Evolutionary conservation across 2,888 invertebrate species (phyloP).

Genomic region (Neelides folsomi): DNA sequence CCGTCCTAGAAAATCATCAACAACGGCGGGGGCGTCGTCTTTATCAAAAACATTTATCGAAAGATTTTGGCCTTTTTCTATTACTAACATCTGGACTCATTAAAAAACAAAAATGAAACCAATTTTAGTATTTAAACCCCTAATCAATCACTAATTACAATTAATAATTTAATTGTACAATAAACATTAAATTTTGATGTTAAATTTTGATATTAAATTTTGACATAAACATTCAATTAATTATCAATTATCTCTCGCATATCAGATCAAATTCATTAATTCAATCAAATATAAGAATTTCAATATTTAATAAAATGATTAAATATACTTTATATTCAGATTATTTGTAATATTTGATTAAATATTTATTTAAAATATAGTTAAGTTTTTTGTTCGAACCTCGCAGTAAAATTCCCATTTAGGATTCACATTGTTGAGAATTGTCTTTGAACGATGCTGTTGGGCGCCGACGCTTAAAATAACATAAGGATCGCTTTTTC

Average conservation of each 20-base stretch:
- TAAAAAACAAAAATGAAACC: conserved; percentile 8
- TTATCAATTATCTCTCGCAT: no score
- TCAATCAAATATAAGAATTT: not conserved
- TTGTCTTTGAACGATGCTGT: conserved; percentile 82
- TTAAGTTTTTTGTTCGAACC: no score
- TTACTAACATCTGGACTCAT: conserved; percentile 32
- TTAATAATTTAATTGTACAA: not conserved
- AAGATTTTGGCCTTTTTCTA: conserved; percentile 53
- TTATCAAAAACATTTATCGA: conserved; percentile 69
- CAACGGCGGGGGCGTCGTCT: conserved; percentile 64
- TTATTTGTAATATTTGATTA: not conserved
- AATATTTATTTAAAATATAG: not conserved
- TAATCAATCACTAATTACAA: no score
- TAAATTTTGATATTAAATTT: not conserved
- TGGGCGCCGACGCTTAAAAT: conserved; percentile 83
- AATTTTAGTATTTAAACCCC: no score
- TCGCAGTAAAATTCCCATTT: conserved; percentile 98
- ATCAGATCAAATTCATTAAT: no score
- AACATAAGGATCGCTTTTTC: conserved; percentile 96
- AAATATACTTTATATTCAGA: not conserved
- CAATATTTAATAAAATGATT: conserved; percentile 1
- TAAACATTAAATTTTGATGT: not conserved
- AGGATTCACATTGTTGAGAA: conserved; percentile 86
- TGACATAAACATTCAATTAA: no score
- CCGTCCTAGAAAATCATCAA: conserved; percentile 80